phyloP scores from a whole-genome alignment of 2,113 vertebrate genomes.

The Trematocara marginatum region DNA sequence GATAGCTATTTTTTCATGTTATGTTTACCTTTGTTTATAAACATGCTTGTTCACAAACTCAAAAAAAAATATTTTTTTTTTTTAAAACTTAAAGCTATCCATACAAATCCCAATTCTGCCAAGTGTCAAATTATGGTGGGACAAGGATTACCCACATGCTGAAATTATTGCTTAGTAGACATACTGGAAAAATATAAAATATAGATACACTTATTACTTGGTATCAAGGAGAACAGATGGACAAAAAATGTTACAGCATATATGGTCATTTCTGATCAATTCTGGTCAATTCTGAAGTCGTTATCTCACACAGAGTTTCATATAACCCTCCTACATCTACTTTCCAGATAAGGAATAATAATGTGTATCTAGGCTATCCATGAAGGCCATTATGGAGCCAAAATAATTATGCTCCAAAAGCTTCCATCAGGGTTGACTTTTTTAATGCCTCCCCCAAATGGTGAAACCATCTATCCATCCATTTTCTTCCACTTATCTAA shows the following conservation, averaged over 20 bases:
- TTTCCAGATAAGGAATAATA: background rate
- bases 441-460: background rate
- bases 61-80: too few relatives aligned
- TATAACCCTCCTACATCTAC: background rate
- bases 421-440: background rate
- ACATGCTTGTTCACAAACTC: background rate
- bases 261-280: background rate
- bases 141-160: background rate
- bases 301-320: background rate
- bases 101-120: background rate
- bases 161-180: background rate
- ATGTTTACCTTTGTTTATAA: background rate
- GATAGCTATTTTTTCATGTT: too few relatives aligned
- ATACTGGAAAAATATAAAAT: background rate
- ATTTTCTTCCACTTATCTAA: background rate
- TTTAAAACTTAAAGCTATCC: background rate
- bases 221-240: background rate
- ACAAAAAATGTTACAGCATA: background rate
- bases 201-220: background rate
- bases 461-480: background rate
- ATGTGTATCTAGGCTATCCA: background rate
- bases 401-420: background rate
- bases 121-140: background rate
- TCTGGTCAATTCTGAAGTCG: background rate
- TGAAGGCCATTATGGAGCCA: background rate